Evolutionary conservation across 1,140 invertebrate genomes (phyloP).

Genomic region (Sitophilus oryzae): DNA sequence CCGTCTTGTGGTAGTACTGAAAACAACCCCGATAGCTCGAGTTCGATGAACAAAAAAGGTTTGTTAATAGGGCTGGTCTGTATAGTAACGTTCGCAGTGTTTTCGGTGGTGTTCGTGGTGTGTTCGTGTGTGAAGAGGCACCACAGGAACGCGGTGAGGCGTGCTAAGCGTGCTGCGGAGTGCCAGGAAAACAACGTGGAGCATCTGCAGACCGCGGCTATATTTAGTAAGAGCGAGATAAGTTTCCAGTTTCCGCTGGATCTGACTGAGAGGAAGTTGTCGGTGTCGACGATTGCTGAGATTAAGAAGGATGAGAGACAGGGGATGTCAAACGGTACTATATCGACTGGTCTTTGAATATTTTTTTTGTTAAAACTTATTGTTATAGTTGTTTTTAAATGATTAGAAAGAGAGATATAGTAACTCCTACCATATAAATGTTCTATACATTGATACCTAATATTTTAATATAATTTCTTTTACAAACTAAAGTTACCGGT

Average conservation of each 20-base stretch:
- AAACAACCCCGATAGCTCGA: slow-evolving; percentile 4
- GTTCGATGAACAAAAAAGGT: slow-evolving; percentile 30
- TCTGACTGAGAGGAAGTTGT: slow-evolving; percentile 38
- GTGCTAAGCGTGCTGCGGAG: slow-evolving; percentile 31
- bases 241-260: slow-evolving; percentile 45
- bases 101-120: slow-evolving; percentile 40
- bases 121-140: slow-evolving; percentile 36
- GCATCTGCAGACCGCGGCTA: slow-evolving; percentile 30
- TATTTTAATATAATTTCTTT: no score
- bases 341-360: slow-evolving; percentile 15
- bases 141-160: slow-evolving; percentile 16
- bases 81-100: slow-evolving; percentile 35
- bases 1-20: slow-evolving; percentile 29
- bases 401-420: no score
- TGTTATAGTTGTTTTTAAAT: no score
- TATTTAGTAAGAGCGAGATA: slow-evolving; percentile 42
- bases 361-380: no score
- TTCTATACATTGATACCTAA: no score
- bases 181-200: slow-evolving; percentile 27
- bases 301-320: slow-evolving; percentile 39
- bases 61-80: slow-evolving; percentile 35
- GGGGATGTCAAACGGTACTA: slow-evolving; percentile 36
- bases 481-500: no score
- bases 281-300: slow-evolving; percentile 41
- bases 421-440: no score